Percentiles rank a stretch among this genome's conserved stretches.
Evolutionary conservation across 2,113 vertebrate species (phyloP).

Genomic region (Elephantulus edwardii): DNA sequence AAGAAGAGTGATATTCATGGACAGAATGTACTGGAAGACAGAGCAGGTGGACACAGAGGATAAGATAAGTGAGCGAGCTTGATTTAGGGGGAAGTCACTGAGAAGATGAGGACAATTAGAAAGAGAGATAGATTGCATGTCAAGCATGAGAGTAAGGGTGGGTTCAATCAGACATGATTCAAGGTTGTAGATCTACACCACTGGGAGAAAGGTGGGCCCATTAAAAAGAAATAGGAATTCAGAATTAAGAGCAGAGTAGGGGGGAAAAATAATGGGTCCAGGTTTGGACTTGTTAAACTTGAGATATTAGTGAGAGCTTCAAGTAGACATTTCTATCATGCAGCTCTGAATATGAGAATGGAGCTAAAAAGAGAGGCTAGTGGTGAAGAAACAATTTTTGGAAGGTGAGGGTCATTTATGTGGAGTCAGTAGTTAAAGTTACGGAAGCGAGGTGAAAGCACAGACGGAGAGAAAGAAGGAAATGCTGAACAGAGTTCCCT

Average conservation of each 20-base stretch:
- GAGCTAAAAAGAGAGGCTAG: not conserved
- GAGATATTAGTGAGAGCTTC: slow-evolving; percentile 46
- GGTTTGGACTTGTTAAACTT: slow-evolving; percentile 44
- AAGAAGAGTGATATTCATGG: not conserved
- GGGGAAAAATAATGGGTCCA: not conserved
- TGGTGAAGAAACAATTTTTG: not conserved
- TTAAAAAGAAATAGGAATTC: slow-evolving; percentile 3
- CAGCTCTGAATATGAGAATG: slow-evolving; percentile 21
- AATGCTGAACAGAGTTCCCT: not conserved
- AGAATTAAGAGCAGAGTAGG: not conserved
- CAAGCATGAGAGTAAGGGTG: not conserved
- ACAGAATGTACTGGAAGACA: not conserved
- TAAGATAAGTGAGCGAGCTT: not conserved
- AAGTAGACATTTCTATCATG: slow-evolving; percentile 23
- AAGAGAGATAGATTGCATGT: not conserved
- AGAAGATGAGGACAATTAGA: not conserved
- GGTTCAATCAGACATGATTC: not conserved
- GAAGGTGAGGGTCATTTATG: slow-evolving; percentile 9
- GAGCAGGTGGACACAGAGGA: not conserved
- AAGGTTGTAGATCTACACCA: not conserved
- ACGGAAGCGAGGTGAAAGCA: not conserved
- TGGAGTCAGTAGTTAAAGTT: not conserved
- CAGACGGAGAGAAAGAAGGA: not conserved
- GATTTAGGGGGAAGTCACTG: not conserved
- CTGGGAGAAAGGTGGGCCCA: not conserved